Evolutionary conservation across 2,113 vertebrate genomes (phyloP).

Genomic region (Phalacrocorax aristotelis): DNA sequence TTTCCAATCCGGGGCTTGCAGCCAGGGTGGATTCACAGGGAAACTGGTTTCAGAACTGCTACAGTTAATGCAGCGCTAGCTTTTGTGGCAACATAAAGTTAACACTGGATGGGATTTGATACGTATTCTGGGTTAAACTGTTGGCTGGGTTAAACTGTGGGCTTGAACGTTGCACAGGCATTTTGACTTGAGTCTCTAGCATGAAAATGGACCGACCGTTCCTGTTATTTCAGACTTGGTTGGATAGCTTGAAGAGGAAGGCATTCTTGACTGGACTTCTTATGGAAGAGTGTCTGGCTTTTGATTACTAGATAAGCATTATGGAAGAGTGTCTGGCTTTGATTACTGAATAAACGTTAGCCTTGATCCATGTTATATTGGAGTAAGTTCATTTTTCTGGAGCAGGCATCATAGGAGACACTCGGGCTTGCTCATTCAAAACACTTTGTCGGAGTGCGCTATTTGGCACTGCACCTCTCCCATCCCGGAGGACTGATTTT

Average conservation of each 20-base stretch:
- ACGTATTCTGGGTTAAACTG: neutral
- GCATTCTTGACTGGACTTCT: neutral
- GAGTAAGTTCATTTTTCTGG: neutral
- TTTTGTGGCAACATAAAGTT: neutral
- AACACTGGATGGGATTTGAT: neutral
- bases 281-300: neutral
- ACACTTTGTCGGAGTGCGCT: neutral
- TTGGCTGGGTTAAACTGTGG: neutral
- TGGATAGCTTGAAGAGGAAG: neutral
- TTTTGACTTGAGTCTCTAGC: neutral
- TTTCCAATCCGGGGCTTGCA: neutral
- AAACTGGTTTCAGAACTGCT: neutral
- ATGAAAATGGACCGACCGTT: neutral
- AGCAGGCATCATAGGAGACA: neutral
- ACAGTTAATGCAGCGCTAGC: rapidly evolving
- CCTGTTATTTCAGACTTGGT: neutral
- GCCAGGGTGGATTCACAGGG: neutral
- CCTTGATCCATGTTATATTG: neutral
- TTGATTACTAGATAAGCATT: neutral
- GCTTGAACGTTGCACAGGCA: neutral
- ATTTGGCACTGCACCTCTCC: neutral
- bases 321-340: neutral
- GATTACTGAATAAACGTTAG: neutral
- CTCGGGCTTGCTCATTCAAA: neutral
- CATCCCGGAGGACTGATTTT: neutral